phyloP scores from a whole-genome alignment of 2,888 invertebrate genomes.

The Ennomos quercinarius region DNA sequence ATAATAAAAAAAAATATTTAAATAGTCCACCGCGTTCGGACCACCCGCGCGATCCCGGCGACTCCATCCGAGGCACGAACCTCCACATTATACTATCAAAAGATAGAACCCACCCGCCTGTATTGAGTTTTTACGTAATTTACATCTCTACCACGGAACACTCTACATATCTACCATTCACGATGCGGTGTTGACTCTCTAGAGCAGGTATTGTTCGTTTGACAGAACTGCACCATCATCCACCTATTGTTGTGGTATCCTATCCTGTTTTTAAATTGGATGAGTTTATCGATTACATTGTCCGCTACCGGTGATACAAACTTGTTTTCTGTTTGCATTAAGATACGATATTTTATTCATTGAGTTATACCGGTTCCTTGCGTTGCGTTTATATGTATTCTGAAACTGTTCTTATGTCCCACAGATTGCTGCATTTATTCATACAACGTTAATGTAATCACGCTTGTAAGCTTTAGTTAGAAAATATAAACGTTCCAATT shows the following conservation, averaged over 20 bases:
- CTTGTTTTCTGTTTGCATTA: conserved; percentile 44
- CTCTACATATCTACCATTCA: conserved; percentile 46
- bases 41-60: conserved; percentile 76
- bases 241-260: conserved; percentile 56
- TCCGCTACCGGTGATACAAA: conserved; percentile 60
- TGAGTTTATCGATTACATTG: conserved; percentile 70
- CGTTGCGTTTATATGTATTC: conserved; percentile 37
- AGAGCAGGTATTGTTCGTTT: conserved; percentile 51
- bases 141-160: conserved; percentile 68
- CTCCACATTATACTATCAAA: conserved; percentile 76
- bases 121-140: conserved; percentile 76
- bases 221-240: conserved; percentile 64
- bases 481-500: conserved; percentile 17
- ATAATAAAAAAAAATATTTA: conserved; percentile 80
- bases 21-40: conserved; percentile 71
- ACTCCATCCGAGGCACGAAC: conserved; percentile 70
- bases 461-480: conserved; percentile 9
- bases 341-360: conserved; percentile 42
- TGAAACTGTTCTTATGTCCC: conserved; percentile 23
- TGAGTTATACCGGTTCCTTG: conserved; percentile 37
- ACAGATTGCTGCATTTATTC: conserved; percentile 24
- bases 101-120: conserved; percentile 68
- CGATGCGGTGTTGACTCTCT: conserved; percentile 45
- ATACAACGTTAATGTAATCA: conserved; percentile 19
- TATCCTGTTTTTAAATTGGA: conserved; percentile 66